phyloP scores from a whole-genome alignment of 2,888 invertebrate species.

The Orthonychiurus folsomi region DNA sequence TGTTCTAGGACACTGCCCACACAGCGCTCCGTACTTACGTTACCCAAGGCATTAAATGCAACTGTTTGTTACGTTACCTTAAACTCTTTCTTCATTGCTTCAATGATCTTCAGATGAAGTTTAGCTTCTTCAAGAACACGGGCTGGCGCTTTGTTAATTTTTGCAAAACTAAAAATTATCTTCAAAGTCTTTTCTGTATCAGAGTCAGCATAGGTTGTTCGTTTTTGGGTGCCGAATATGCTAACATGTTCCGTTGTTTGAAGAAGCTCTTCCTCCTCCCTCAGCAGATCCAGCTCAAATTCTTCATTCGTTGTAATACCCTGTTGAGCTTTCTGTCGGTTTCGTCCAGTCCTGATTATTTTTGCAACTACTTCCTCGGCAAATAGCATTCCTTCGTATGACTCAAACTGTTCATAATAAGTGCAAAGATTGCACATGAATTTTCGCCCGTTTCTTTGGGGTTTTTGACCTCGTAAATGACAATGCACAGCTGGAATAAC shows the following conservation, averaged over 20 bases:
- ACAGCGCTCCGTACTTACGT: not conserved
- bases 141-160: constrained; percentile 43
- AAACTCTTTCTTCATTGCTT: constrained; percentile 58
- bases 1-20: not conserved
- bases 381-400: constrained; percentile 49
- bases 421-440: constrained; percentile 45
- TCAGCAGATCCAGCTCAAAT: constrained; percentile 6
- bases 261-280: constrained; percentile 40
- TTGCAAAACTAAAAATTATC: constrained; percentile 46
- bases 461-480: constrained; percentile 47
- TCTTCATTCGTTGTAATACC: constrained; percentile 23
- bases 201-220: constrained; percentile 54
- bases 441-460: constrained; percentile 15
- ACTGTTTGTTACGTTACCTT: constrained; percentile 45
- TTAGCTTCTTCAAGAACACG: constrained; percentile 47
- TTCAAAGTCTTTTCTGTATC: constrained; percentile 44
- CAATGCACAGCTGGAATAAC: constrained; percentile 51
- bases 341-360: constrained; percentile 34
- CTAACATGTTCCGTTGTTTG: constrained; percentile 43
- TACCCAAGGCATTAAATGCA: no score
- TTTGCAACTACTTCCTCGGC: constrained; percentile 44
- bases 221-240: constrained; percentile 40
- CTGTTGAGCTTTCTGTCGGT: constrained; percentile 27
- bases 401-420: constrained; percentile 44
- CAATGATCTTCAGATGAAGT: constrained; percentile 51